phyloP scores from a whole-genome alignment of 1,140 invertebrate genomes.

The Oppia nitens region DNA sequence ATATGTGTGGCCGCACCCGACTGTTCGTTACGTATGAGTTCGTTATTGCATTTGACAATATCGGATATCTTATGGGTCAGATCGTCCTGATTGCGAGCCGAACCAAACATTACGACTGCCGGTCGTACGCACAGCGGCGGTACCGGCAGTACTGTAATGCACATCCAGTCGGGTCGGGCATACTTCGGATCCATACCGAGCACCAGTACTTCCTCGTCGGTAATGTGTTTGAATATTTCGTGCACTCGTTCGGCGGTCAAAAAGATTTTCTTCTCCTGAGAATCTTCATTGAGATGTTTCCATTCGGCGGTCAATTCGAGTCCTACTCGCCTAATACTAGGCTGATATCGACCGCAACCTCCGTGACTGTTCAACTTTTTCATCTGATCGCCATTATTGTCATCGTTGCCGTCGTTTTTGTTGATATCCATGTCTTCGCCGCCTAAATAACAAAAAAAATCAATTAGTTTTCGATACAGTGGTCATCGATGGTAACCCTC shows the following conservation, averaged over 20 bases:
- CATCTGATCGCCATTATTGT: conserved; percentile 24
- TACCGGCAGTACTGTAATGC: conserved; percentile 88
- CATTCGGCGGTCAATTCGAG: conserved; percentile 80
- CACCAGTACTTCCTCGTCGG: conserved; percentile 90
- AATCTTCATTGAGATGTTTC: conserved; percentile 96
- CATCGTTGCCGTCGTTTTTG: conserved; percentile 6
- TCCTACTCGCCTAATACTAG: conserved; percentile 67
- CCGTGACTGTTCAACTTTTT: conserved; percentile 66
- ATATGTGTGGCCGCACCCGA: conserved; percentile 92
- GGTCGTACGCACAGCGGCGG: conserved; percentile 81
- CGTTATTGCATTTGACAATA: conserved; percentile 97
- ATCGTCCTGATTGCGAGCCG: conserved; percentile 95
- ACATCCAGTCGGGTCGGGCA: conserved; percentile 98
- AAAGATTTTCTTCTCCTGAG: conserved; percentile 82
- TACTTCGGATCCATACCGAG: conserved; percentile 66
- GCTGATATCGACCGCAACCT: conserved; percentile 94
- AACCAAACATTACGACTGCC: conserved; percentile 97
- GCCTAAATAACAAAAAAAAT: background rate
- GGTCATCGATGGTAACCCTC: no score
- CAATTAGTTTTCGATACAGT: no score
- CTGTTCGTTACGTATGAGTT: conserved; percentile 83
- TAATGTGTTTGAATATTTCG: conserved; percentile 92
- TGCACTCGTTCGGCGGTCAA: conserved; percentile 85
- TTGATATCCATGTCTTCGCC: conserved; percentile 80
- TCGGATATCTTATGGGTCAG: conserved; percentile 96